Evolutionary conservation across 2,797 vertebrate species (phyloP).

Genomic region (Crocidura indochinensis): DNA sequence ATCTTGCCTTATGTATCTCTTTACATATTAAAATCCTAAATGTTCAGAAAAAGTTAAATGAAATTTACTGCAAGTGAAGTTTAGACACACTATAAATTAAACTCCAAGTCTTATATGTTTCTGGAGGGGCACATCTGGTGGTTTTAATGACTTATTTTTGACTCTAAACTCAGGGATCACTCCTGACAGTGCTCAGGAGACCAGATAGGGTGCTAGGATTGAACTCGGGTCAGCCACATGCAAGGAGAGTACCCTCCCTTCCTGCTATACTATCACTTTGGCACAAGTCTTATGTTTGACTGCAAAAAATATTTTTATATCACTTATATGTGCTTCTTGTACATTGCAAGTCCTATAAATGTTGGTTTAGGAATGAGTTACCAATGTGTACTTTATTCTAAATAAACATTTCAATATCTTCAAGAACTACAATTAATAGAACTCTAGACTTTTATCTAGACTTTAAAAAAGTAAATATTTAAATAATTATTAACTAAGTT

Average conservation of each 20-base stretch:
- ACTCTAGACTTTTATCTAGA: background rate
- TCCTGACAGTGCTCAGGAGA: too few relatives aligned
- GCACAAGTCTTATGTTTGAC: too few relatives aligned
- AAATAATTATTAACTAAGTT: slow-evolving; percentile 43
- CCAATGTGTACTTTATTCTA: background rate
- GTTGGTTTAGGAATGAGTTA: background rate
- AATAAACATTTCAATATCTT: background rate
- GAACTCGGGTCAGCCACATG: too few relatives aligned
- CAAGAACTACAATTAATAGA: background rate
- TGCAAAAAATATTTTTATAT: background rate
- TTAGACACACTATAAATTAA: slow-evolving; percentile 1
- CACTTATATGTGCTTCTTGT: too few relatives aligned
- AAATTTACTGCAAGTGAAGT: too few relatives aligned
- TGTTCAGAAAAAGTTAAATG: background rate
- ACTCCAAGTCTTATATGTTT: background rate
- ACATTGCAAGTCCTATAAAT: background rate
- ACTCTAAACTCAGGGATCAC: too few relatives aligned
- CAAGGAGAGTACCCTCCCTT: too few relatives aligned
- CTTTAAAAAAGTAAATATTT: background rate
- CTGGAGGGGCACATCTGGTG: too few relatives aligned
- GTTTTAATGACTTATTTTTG: too few relatives aligned
- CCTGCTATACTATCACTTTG: too few relatives aligned
- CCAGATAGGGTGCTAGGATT: too few relatives aligned
- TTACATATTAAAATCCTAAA: background rate
- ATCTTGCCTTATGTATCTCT: background rate